Base-by-base conservation (phyloP, 1,140 invertebrate genomes). In the Probaryconus sp. region DNA sequence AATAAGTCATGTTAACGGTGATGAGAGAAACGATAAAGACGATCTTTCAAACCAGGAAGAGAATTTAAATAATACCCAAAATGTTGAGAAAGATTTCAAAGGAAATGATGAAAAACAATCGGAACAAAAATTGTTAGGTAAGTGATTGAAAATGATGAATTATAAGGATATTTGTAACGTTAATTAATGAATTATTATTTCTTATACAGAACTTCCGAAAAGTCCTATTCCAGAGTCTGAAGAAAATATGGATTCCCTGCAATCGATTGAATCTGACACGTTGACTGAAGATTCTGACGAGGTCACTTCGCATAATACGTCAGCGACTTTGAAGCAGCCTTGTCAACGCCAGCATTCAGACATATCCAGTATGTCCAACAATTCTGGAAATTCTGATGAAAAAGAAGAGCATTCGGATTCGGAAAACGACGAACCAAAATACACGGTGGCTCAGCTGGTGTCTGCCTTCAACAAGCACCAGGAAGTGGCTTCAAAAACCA, bases 391-490 rank as follows among this genome's bases (percentile, higher is more conserved):
- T 37, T 85, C 82, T 0, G 84, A 85, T 17, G 83, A 86, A 1
- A 85, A 87, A 5, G 84, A 87, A 1, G 85, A 88, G 9, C 83
- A 85, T 11, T 80, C 80, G 10, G 87, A 89, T 6, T 86, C 83
- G 0, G 86, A 89, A 30, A 86, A 80, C 11, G 88, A 89, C 0
- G 89, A 90, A 38, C 89, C 89, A 0, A 88, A 89, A 13, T 90
- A 87, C 43, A 87, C 88, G 0, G 89, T 90, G 0, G 87, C 88
- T 2, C 89, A 90, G 55, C 50, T 90, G 2, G 84, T 90, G 0
- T 88, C 88, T 0, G 89, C 89, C 0, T 90, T 89, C 40, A 89
- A 90, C 53, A 87, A 86, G 14, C 89, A 90, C 50, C 88, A 90
- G 51, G 88, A 89, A 68, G 83, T 89, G 0, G 87, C 89, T 2